Base-by-base conservation (phyloP, 2,113 vertebrate species). In the Pseudorasbora parva region DNA sequence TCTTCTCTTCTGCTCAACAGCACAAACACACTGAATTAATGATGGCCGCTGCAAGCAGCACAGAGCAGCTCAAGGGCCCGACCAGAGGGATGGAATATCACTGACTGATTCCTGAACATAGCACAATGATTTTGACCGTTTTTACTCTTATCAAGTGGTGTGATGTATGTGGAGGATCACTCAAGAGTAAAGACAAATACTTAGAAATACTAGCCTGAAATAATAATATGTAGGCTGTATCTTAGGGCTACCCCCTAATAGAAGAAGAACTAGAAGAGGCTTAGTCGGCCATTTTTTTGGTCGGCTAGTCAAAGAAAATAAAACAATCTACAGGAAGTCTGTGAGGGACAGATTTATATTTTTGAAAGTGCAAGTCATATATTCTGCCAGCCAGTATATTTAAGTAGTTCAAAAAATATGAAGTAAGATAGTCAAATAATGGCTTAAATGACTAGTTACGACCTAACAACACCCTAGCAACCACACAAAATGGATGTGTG, bases 1-100 rank as follows among this genome's bases (percentile, higher is more conserved):
- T 66, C 77, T 62, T 78, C 33, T 79, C 15, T 27, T 78, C 37
- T 45, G 57, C 37, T 78, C 37, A 78, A 62, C 57, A 79, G 59
- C 19, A 78, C 23, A 80, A 80, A 33, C 60, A 62, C 57, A 49
- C 78, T 80, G 60, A 80, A 80, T 80, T 33, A 80, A 80, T 80
- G 14, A 66, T 51, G 43, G 27, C 25, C 5, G 12, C 59, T 66
- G 41, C 15, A 33, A 33, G 17, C 41, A 27, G 1, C 43, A 27
- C 14, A 79, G 78, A 64, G 27, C 8, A 80, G 59, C 60, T 45
- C 1, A 17, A 66, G 78, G 78, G 27, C 12, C 57, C 6, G 0
- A 51, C 47, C 25, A 30, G 27, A 41, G 72, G 72, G 47, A 75
- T 30, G 1, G 8, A 60, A 21, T 45, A 80, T 66, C 43, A 21